Evolutionary conservation across 2,797 vertebrate genomes (phyloP).

Genomic region (Ctenosaura bakeri): DNA sequence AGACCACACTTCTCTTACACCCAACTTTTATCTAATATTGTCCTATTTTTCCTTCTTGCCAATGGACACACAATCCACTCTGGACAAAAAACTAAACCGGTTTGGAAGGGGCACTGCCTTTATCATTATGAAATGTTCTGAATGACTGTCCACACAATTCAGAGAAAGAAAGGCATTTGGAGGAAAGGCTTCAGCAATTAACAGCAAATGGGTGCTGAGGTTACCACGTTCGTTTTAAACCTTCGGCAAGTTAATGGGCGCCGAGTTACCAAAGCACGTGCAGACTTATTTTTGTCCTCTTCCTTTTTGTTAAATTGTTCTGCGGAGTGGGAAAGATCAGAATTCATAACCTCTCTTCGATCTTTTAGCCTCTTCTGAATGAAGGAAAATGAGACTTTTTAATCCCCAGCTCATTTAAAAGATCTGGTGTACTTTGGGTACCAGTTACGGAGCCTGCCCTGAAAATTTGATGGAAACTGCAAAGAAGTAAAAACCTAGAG

Average conservation of each 20-base stretch:
- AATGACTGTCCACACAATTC: background rate
- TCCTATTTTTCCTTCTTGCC: too few relatives aligned
- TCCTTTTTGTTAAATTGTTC: background rate
- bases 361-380: slow-evolving; percentile 58
- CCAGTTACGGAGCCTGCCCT: slow-evolving; percentile 27
- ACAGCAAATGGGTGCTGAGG: background rate
- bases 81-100: background rate
- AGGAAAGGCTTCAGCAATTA: background rate
- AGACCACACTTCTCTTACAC: too few relatives aligned
- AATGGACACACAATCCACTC: too few relatives aligned
- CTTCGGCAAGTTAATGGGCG: background rate
- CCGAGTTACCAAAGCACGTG: background rate
- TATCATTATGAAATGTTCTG: background rate
- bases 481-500: slow-evolving; percentile 39
- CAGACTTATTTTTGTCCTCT: background rate
- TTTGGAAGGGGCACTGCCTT: background rate
- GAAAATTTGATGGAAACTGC: slow-evolving; percentile 21
- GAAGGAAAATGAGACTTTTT: slow-evolving; percentile 63
- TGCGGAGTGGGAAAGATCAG: slow-evolving; percentile 13
- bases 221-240: background rate
- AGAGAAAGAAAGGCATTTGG: background rate
- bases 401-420: slow-evolving; percentile 62
- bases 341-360: slow-evolving; percentile 53
- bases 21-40: too few relatives aligned
- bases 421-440: slow-evolving; percentile 46